Evolutionary conservation across 2,888 invertebrate species (phyloP).

Genomic region (Chelonus formosanus): DNA sequence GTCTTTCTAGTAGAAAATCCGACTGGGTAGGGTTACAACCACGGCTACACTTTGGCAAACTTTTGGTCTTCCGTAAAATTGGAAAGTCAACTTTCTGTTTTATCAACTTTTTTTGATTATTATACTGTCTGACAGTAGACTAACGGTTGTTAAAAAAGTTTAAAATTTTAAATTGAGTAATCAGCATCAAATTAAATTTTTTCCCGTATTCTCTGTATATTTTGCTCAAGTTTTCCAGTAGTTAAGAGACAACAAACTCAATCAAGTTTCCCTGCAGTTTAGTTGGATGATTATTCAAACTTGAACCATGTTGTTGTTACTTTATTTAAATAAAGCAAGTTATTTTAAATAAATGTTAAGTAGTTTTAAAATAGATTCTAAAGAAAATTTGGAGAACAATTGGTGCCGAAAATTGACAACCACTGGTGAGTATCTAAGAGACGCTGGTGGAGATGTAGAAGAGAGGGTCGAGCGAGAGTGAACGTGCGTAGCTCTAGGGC

Average conservation of each 20-base stretch:
- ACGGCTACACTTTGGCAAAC: slow-evolving; percentile 5
- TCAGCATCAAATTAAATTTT: slow-evolving; percentile 31
- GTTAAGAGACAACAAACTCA: slow-evolving; percentile 4
- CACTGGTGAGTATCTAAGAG: slow-evolving; percentile 43
- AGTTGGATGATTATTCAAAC: background rate
- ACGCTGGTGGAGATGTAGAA: slow-evolving; percentile 38
- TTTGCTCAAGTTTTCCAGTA: background rate
- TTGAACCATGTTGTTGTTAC: background rate
- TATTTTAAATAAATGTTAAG: background rate
- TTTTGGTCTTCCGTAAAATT: slow-evolving; percentile 28
- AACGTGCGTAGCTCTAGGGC: slow-evolving; percentile 41
- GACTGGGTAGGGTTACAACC: background rate
- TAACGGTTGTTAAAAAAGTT: slow-evolving; percentile 20
- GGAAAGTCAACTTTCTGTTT: slow-evolving; percentile 24
- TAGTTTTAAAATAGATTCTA: background rate
- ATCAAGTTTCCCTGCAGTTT: background rate
- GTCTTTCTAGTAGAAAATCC: background rate
- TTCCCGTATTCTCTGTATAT: slow-evolving; percentile 9
- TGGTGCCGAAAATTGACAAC: slow-evolving; percentile 36
- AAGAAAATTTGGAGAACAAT: background rate
- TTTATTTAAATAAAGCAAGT: background rate
- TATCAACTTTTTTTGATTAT: slow-evolving; percentile 2
- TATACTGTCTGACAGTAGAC: background rate
- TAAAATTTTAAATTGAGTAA: slow-evolving; percentile 30
- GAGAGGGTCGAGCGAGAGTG: slow-evolving; percentile 40